phyloP scores from a whole-genome alignment of 2,113 vertebrate species.

The Leptobrachium ailaonicum region DNA sequence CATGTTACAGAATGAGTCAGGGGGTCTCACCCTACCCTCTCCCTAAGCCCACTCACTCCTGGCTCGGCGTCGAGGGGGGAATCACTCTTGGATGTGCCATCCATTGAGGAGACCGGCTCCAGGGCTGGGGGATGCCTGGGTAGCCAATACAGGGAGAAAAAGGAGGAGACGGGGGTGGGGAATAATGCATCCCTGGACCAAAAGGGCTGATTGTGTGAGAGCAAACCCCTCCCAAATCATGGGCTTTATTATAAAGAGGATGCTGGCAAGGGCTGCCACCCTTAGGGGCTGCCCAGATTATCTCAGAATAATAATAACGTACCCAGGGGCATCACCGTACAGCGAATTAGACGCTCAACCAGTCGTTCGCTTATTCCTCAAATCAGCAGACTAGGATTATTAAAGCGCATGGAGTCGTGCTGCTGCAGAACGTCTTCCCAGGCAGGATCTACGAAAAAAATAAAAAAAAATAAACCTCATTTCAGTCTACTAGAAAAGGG shows the following conservation, averaged over 20 bases:
- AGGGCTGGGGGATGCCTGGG: conserved; percentile 66
- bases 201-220: not conserved
- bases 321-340: not conserved
- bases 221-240: not conserved
- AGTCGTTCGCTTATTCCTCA: not conserved
- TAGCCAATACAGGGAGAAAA: conserved; percentile 65
- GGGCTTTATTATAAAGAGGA: not conserved
- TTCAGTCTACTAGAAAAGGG: too few species aligned
- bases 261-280: not conserved
- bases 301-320: too few species aligned
- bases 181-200: conserved; percentile 34
- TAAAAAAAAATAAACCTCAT: too few species aligned
- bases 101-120: conserved; percentile 56
- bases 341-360: not conserved
- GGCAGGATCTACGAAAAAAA: too few species aligned
- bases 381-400: too few species aligned
- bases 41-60: not conserved
- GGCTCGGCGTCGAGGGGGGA: not conserved
- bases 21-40: not conserved
- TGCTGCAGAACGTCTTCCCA: too few species aligned
- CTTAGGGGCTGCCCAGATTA: not conserved
- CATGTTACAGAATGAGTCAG: not conserved
- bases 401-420: too few species aligned
- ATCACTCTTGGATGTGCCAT: conserved; percentile 1
- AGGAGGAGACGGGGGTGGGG: conserved; percentile 55